A percentile compares a stretch with the other conserved stretches of the same genome.
These are phyloP conservation scores for Ommatoiulus sabulosus DNA, from an alignment of 2,888 invertebrate genomes.

Conservation along the genomic window DNA sequence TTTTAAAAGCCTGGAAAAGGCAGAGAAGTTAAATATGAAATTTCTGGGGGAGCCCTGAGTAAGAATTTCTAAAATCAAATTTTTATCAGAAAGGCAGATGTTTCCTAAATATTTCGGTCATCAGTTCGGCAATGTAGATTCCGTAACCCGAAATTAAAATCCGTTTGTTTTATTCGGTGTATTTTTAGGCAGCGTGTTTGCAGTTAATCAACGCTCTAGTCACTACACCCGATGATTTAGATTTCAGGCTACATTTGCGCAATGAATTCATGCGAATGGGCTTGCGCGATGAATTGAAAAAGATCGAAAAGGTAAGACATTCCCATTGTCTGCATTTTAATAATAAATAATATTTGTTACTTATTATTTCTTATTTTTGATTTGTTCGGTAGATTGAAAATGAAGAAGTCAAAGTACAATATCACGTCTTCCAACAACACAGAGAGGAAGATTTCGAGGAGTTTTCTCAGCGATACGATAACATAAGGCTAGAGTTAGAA, in stretches of 20 bases:
- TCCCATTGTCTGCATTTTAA: too few species aligned
- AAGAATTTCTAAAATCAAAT: neutral
- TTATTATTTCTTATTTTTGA: too few species aligned
- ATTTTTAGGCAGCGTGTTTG: slow-evolving; percentile 81
- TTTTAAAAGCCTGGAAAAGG: too few species aligned
- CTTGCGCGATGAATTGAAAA: slow-evolving; percentile 81
- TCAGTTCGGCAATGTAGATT: neutral
- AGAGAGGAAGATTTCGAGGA: slow-evolving; percentile 95
- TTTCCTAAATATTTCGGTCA: neutral
- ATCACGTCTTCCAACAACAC: slow-evolving; percentile 87
- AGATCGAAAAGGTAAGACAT: slow-evolving; percentile 64
- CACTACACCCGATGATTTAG: slow-evolving; percentile 86
- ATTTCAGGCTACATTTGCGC: slow-evolving; percentile 91
- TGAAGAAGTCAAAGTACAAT: slow-evolving; percentile 83
- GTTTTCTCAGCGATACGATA: slow-evolving; percentile 90
- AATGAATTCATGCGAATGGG: slow-evolving; percentile 97
- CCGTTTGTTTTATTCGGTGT: slow-evolving; percentile 46
- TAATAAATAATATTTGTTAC: too few species aligned
- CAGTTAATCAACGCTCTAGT: slow-evolving; percentile 95
- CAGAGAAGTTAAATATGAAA: too few species aligned
- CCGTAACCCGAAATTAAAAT: neutral
- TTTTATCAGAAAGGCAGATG: neutral
- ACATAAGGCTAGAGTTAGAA: slow-evolving; percentile 90
- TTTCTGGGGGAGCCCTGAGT: too few species aligned
- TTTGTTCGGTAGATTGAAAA: slow-evolving; percentile 72